Conservation (phyloP, 2,888 invertebrate species). For the Hemistola chrysoprasaria region DNA sequence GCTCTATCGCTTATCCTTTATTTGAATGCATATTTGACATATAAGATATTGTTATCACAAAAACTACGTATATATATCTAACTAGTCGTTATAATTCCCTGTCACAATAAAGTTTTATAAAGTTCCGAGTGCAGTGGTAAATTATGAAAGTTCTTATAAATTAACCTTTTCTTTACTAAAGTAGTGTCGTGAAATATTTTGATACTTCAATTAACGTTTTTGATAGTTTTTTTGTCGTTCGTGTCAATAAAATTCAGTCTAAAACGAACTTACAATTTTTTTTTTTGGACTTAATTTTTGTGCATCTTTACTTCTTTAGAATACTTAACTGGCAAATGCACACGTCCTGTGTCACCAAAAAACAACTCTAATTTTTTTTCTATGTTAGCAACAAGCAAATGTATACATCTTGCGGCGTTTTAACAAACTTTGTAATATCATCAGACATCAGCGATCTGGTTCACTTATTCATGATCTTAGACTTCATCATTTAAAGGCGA, state of each 20-base stretch:
- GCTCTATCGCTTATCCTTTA: not conserved
- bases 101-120: conserved; percentile 8
- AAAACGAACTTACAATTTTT: too few species aligned
- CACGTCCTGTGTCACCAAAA: too few species aligned
- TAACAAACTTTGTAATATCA: too few species aligned
- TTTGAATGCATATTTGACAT: conserved; percentile 9
- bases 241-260: not conserved
- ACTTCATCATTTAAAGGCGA: too few species aligned
- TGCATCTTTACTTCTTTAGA: too few species aligned
- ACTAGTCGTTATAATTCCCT: conserved; percentile 29
- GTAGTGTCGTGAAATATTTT: conserved; percentile 9
- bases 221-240: too few species aligned
- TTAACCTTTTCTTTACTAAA: conserved; percentile 19
- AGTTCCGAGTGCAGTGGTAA: not conserved
- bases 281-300: not conserved
- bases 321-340: too few species aligned
- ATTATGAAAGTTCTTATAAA: conserved; percentile 8
- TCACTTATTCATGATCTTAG: too few species aligned
- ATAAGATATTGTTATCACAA: conserved; percentile 45
- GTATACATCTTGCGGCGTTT: too few species aligned
- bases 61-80: conserved; percentile 40
- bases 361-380: too few species aligned
- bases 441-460: too few species aligned
- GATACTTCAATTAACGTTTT: not conserved
- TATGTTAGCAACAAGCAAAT: too few species aligned